Evolutionary conservation across 2,888 invertebrate species (phyloP), one percentile per base, ranked within the genome.

Genomic region (Gandaritis pyraliata): DNA sequence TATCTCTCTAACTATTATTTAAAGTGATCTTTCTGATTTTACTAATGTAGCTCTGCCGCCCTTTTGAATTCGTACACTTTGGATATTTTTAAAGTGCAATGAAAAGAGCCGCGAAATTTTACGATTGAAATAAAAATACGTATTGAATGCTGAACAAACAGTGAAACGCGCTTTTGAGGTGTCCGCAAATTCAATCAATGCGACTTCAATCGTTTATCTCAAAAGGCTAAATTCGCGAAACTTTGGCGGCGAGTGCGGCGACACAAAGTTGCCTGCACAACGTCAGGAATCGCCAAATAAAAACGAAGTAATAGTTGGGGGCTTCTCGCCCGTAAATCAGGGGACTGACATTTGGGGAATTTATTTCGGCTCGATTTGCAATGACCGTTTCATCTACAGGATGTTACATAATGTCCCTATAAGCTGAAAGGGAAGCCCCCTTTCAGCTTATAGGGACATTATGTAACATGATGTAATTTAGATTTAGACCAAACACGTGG

Each of bases 271-370:
- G 79, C 83, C 80, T n/a, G 23, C 36, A 33, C 53, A 48, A 77
- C 79, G 71, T 72, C 70, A 72, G 71, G 73, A 74, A 72, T 47
- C 48, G 74, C 68, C 82, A 82, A 87, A 86, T 86, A 90, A 90
- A 90, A 87, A 76, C 72, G 69, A 78, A 83, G 86, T 85, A 83
- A 89, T 89, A 90, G 90, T 90, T 83, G 80, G 82, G 74, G 68
- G 72, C 73, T 81, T 81, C 85, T 84, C 84, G 83, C 81, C 75
- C 83, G 91, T 92, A 92, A 92, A 92, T 92, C 91, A 90, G 83
- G 69, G 39, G 82, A 78, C 80, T 75, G 82, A 85, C 88, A 86
- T 85, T 84, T 84, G 80, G 65, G 86, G 89, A 90, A 90, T 90
- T 89, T 87, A 89, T 90, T 88, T 84, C 74, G 81, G 71, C 73